Base-by-base conservation (phyloP, 2,113 vertebrate species). In the Lathamus discolor region DNA sequence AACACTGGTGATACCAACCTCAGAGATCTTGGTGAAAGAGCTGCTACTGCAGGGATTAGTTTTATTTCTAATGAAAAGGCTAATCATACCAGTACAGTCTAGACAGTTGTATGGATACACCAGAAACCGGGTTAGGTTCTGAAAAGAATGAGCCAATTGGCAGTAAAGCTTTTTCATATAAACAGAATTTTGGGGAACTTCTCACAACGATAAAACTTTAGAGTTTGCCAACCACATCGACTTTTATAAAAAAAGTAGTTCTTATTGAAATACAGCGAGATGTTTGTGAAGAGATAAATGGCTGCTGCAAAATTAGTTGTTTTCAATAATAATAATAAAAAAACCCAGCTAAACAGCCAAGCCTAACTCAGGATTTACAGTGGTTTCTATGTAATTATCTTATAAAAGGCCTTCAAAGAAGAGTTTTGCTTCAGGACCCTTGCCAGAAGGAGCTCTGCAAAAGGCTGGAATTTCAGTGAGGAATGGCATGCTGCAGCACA, bases 401-500 rank as follows among this genome's bases (percentile, higher is more conserved):
- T 80, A 31, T 59, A 88, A 86, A 86, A 39, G 18, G 55, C 55
- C 74, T 92, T 83, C 91, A 94, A 93, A 89, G 88, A 69, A 54
- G 67, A 80, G 54, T 49, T 93, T 81, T 92, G 23, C 75, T 92
- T 93, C 74, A 92, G 92, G 52, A 92, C 25, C 10, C 41, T 87
- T 94, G 93, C 92, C 96, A 96, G 86, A 67, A 92, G 80, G 81
- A 94, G 67, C 74, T 94, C 57, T 94, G 92, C 82, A 82, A 84
- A 49, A 54, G 88, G 37, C 77, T 95, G 91, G 91, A 96, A 96
- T 97, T 86, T 93, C 92, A 73, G 81, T 41, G 46, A 87, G 89
- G 88, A 97, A 96, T 95, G 95, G 86, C 88, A 96, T 2, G 43
- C 68, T 80, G 28, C 0, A 0, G 78, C 0, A 0, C 69, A 44